Evolutionary conservation across 1,140 invertebrate species (phyloP), one percentile per base, ranked within the genome.

Genomic region (Ostrea denselamellosa): DNA sequence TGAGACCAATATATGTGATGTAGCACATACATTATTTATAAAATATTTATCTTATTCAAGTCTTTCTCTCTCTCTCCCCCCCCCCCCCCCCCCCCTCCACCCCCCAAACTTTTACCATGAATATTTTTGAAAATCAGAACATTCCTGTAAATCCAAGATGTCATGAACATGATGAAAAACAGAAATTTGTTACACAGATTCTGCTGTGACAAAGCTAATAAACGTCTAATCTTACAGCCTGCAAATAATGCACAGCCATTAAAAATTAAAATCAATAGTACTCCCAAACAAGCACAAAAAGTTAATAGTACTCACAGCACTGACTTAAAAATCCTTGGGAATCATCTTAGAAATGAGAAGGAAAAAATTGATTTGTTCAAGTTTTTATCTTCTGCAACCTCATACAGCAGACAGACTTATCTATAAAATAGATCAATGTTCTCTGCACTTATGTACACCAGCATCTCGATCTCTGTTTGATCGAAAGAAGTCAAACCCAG

Each of bases 321-420:
- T 62, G 5, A 44, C 34, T 44, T 44, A 2, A 44, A 44, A 44
- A 44, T 44, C 34, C 34, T 44, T 44, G 34, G 34, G 17, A 7
- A 22, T 28, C 12, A 25, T 77, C 28, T 77, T 14, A 2, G 14
- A 77, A 77, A 8, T 34, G 14, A 77, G 68, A 34, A 28, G 68
- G 25, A 77, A 25, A n/a, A 77, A 77, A 77, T 77, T 77, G 68
- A 77, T 77, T 25, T 77, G 22, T 28, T 77, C 25, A 77, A 14
- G 28, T 28, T 44, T 71, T 71, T 77, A 77, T 77, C 68, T 77
- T 25, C 68, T 44, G 68, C 68, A 28, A 77, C 9, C 68, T 34
- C 22, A 12, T 77, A 28, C 68, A 77, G 68, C 68, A 77, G 68
- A 77, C 68, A 77, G 68, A 10, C 68, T 77, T 77, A 77, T 77